Conservation (phyloP, 1,140 invertebrate species). For the Epicauta chinensis region DNA sequence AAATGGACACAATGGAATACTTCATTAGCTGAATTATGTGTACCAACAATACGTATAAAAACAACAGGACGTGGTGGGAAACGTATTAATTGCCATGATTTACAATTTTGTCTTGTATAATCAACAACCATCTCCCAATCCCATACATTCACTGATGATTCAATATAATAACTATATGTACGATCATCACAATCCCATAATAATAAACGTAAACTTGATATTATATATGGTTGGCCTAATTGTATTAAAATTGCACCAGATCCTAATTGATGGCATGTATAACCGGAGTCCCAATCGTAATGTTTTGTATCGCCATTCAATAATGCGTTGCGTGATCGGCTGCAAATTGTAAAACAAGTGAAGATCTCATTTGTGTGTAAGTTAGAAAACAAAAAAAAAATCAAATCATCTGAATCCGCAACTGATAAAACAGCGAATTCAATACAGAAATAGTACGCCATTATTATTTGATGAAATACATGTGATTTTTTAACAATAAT, state of each 20-base stretch:
- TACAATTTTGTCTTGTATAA: constrained; percentile 66
- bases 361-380: no score
- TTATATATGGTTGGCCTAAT: constrained; percentile 87
- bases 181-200: constrained; percentile 98
- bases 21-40: constrained; percentile 95
- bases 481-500: no score
- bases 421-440: no score
- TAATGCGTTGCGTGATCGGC: constrained; percentile 86
- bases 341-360: no score
- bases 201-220: constrained; percentile 84
- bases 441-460: no score
- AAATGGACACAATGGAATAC: constrained; percentile 97
- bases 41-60: constrained; percentile 92
- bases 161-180: constrained; percentile 92
- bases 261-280: constrained; percentile 97
- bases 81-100: constrained; percentile 87
- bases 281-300: constrained; percentile 98
- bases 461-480: no score
- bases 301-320: constrained; percentile 90
- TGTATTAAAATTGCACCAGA: constrained; percentile 92
- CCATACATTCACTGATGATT: constrained; percentile 88
- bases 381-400: no score
- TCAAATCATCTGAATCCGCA: no score
- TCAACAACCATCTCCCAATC: constrained; percentile 85
- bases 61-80: constrained; percentile 82